Percentiles rank a stretch among this genome's conserved stretches.
Conservation (phyloP, 2,797 vertebrate genomes). For the Tokudaia muenninki region DNA sequence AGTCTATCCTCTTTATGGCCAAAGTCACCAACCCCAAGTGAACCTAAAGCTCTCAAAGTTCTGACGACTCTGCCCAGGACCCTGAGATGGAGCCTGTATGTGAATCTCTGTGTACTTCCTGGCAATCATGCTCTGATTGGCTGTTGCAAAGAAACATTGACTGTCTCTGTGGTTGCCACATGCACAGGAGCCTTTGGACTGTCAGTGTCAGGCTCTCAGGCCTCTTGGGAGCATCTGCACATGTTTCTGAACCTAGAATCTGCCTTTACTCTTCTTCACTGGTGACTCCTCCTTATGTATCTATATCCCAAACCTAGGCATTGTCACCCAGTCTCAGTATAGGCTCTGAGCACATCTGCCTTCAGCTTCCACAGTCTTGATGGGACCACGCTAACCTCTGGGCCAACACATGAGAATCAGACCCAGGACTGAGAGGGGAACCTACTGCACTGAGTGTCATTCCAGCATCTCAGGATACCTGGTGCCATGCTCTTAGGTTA, state of each 20-base stretch:
- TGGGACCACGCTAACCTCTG: not conserved
- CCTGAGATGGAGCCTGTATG: fast-evolving
- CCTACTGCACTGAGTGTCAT: not conserved
- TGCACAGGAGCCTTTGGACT: fast-evolving
- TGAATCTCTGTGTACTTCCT: fast-evolving
- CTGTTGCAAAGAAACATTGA: fast-evolving
- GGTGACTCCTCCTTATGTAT: not conserved
- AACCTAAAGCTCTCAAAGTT: constrained; percentile 67
- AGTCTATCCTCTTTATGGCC: not conserved
- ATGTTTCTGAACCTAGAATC: fast-evolving
- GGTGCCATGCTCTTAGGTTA: not conserved
- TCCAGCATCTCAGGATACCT: not conserved
- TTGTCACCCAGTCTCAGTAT: not conserved
- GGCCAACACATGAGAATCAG: not conserved
- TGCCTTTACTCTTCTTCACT: not conserved
- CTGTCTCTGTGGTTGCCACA: not conserved
- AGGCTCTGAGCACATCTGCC: not conserved
- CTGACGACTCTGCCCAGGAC: fast-evolving
- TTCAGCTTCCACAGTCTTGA: not conserved
- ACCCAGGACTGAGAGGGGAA: not conserved
- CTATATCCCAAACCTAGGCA: not conserved
- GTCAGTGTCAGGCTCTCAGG: fast-evolving
- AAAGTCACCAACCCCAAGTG: not conserved
- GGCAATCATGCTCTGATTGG: not conserved
- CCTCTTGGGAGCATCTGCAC: not conserved